Percentiles rank a stretch among this genome's conserved stretches.
phyloP scores from a whole-genome alignment of 2,888 invertebrate species.

The Mongoloraphidia duomilia region DNA sequence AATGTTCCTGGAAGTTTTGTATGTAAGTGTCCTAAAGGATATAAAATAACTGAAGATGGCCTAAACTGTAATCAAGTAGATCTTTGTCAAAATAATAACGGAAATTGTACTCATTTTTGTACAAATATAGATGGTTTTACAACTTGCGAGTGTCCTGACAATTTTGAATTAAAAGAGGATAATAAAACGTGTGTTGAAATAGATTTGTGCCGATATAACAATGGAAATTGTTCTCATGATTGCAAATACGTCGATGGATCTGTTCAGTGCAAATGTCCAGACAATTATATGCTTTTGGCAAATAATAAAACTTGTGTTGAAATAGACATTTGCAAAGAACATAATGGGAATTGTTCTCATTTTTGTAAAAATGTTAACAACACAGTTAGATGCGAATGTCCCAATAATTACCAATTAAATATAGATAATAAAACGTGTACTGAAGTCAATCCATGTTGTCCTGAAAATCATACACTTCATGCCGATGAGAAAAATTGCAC shows the following conservation, averaged over 20 bases:
- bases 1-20: constrained; percentile 27
- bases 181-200: neutral
- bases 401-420: constrained; percentile 17
- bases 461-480: too few species aligned
- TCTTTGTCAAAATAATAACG: constrained; percentile 32
- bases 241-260: constrained; percentile 25
- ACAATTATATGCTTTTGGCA: constrained; percentile 27
- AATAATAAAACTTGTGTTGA: constrained; percentile 16
- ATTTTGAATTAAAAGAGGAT: constrained; percentile 16
- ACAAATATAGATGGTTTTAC: constrained; percentile 11
- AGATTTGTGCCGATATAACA: neutral
- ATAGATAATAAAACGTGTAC: constrained; percentile 24
- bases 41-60: constrained; percentile 27
- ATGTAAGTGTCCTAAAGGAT: constrained; percentile 31
- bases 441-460: constrained; percentile 13
- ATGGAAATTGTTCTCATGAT: neutral
- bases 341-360: constrained; percentile 21
- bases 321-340: constrained; percentile 21
- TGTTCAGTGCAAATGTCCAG: constrained; percentile 36
- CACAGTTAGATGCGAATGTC: too few species aligned
- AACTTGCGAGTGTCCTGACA: constrained; percentile 35
- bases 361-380: too few species aligned
- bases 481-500: constrained; percentile 22
- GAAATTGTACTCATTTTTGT: constrained; percentile 41
- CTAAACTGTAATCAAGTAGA: constrained; percentile 27